Base-by-base conservation (phyloP, 23 tunicate species). In the Trididemnum miniatum region DNA sequence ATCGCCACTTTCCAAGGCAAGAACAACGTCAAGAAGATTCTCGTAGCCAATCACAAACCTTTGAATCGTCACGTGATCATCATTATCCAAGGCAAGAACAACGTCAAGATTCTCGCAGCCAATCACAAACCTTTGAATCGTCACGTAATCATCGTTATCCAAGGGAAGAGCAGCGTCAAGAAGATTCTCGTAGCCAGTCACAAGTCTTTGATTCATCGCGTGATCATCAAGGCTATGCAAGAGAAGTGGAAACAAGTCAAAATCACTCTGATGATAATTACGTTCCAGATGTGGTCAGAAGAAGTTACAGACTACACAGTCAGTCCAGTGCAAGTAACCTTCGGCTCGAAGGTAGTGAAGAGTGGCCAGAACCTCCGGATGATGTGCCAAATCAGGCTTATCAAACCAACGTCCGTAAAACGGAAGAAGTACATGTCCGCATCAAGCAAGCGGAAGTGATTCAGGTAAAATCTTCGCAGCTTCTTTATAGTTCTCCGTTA, bases 241-340 rank as follows among this genome's bases (percentile, higher is more conserved):
- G 29, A 22, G 67, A 62, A 26, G 25, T 26, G 15, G 67, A 22
- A 62, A 22, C 15, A 24, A 62, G 26, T 62, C n/a, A 62, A 3
- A n/a, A 62, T 3, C 26, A 20, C 1, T 66, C 71, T 35, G 80
- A 44, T 7, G 72, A 52, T 20, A 84, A 89, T 38, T 89, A 89
- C 38, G 88, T 89, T 31, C 95, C 95, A 2, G 77, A 71, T 72
- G 85, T 28, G 72, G 95, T 78, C 79, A 79, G 33, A 65, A 77
- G 35, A 71, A 62, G 35, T 50, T 82, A 24, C 62, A 44, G 15
- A 20, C 78, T 39, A 54, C 26, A 3, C n/a, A 67, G 38, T 30
- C 81, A 38, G 29, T 72, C 35, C 5, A 31, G 1, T 38, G 34
- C 1, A n/a, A 84, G 22, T 9, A 34, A 2, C 50, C 74, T 9